Evolutionary conservation across 2,888 invertebrate species (phyloP).

Genomic region (Amphiduros pacificus): DNA sequence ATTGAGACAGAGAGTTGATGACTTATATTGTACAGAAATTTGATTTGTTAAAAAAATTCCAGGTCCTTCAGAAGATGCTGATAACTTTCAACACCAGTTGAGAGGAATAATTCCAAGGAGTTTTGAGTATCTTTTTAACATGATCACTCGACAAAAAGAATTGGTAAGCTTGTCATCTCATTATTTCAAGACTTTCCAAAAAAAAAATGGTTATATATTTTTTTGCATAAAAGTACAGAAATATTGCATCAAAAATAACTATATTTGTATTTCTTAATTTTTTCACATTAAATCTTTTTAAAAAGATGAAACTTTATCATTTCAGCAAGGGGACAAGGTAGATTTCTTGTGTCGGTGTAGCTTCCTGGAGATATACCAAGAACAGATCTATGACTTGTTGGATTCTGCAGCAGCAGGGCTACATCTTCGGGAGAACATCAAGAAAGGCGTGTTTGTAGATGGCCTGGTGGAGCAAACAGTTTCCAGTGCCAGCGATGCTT

Average conservation of each 20-base stretch:
- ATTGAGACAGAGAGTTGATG: too few species aligned
- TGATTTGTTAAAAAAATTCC: background rate
- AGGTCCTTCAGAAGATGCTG: conserved; percentile 45
- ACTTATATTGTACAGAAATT: too few species aligned
- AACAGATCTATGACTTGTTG: conserved; percentile 58
- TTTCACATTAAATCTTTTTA: too few species aligned
- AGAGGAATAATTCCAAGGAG: conserved; percentile 59
- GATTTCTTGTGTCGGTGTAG: conserved; percentile 53
- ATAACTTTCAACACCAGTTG: conserved; percentile 48
- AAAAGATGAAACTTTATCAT: too few species aligned
- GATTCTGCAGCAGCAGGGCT: conserved; percentile 44
- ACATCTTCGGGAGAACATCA: conserved; percentile 53
- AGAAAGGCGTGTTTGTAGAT: conserved; percentile 53
- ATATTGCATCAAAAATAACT: too few species aligned
- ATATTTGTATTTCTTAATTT: too few species aligned
- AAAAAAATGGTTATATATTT: too few species aligned
- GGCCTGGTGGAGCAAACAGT: conserved; percentile 49
- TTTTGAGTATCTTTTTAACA: conserved; percentile 56
- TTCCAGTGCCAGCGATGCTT: conserved; percentile 48
- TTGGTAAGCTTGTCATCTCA: background rate
- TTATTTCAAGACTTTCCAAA: too few species aligned
- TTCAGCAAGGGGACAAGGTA: conserved; percentile 51
- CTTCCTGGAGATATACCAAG: conserved; percentile 61
- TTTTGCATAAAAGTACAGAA: too few species aligned
- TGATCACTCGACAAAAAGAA: conserved; percentile 44